Conservation (phyloP, 2,113 vertebrate genomes). For the Hiodon tergisus region DNA sequence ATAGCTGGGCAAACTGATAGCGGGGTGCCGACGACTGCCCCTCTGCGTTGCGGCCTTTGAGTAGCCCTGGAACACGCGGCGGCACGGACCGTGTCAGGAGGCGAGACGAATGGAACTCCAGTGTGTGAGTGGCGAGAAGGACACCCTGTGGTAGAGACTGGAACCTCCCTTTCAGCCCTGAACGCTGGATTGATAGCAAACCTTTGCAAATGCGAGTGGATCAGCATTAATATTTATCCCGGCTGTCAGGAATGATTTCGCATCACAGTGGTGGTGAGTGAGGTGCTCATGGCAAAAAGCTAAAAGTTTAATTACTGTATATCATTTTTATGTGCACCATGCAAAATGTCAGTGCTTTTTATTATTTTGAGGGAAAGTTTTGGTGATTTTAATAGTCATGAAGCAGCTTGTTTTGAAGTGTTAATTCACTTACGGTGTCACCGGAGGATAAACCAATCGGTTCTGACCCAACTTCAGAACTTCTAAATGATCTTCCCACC, state of each 20-base stretch:
- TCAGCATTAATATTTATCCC: slow-evolving; percentile 98
- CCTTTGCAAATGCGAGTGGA: slow-evolving; percentile 87
- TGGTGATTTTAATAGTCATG: slow-evolving; percentile 72
- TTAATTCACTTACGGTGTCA: slow-evolving; percentile 33
- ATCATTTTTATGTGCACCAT: slow-evolving; percentile 94
- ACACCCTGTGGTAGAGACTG: slow-evolving; percentile 85
- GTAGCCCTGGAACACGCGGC: too few species aligned
- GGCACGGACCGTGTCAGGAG: too few species aligned
- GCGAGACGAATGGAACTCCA: slow-evolving; percentile 41
- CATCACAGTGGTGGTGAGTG: slow-evolving; percentile 80
- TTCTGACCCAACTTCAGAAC: neutral
- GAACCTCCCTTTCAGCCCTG: slow-evolving; percentile 67
- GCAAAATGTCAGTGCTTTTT: slow-evolving; percentile 88
- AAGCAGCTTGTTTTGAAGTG: slow-evolving; percentile 46
- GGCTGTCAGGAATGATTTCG: slow-evolving; percentile 98
- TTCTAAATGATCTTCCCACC: neutral
- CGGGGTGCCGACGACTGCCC: too few species aligned
- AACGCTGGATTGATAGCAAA: slow-evolving; percentile 82
- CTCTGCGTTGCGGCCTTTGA: too few species aligned
- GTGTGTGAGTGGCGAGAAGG: slow-evolving; percentile 80
- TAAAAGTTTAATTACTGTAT: slow-evolving; percentile 97
- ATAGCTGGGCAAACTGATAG: too few species aligned
- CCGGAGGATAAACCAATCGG: slow-evolving; percentile 28
- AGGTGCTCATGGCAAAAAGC: slow-evolving; percentile 94
- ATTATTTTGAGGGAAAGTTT: slow-evolving; percentile 87